phyloP scores from a whole-genome alignment of 2,113 vertebrate species.

The Felis catus region DNA sequence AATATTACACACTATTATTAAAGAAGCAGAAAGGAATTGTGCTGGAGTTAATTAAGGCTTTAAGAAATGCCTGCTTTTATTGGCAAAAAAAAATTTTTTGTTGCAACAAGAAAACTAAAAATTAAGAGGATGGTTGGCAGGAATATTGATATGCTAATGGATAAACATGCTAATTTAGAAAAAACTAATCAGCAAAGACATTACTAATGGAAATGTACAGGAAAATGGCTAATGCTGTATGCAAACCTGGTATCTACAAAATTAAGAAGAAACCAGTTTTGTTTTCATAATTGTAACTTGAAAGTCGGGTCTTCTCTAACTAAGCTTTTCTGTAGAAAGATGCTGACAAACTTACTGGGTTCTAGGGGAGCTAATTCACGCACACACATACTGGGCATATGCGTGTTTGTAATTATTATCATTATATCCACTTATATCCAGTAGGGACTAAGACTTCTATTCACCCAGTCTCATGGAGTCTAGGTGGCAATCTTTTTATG shows the following conservation, averaged over 20 bases:
- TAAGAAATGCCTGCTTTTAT: conserved; percentile 90
- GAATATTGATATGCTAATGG: conserved; percentile 92
- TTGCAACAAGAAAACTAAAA: conserved; percentile 89
- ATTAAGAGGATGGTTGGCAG: conserved; percentile 90
- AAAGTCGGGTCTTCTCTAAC: conserved; percentile 75
- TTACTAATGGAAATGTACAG: conserved; percentile 91
- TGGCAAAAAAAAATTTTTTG: conserved; percentile 86
- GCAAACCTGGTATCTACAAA: conserved; percentile 86
- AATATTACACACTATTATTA: conserved; percentile 87
- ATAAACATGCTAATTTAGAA: conserved; percentile 91
- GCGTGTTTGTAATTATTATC: background rate
- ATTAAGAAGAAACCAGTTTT: conserved; percentile 85
- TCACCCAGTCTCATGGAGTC: background rate
- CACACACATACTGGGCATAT: background rate
- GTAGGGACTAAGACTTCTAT: background rate
- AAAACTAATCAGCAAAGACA: conserved; percentile 91
- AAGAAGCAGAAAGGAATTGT: conserved; percentile 85
- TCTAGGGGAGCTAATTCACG: background rate
- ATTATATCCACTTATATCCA: background rate
- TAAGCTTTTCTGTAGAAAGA: conserved; percentile 71
- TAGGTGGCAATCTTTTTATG: background rate
- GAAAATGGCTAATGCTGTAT: conserved; percentile 89
- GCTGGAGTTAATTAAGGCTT: conserved; percentile 89
- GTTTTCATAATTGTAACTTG: conserved; percentile 83
- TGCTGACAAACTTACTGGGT: conserved; percentile 65